These are phyloP conservation scores for Apostichopus californicus DNA, from an alignment of 35 echinoderm and acorn worm species.

Conservation along the genomic window DNA sequence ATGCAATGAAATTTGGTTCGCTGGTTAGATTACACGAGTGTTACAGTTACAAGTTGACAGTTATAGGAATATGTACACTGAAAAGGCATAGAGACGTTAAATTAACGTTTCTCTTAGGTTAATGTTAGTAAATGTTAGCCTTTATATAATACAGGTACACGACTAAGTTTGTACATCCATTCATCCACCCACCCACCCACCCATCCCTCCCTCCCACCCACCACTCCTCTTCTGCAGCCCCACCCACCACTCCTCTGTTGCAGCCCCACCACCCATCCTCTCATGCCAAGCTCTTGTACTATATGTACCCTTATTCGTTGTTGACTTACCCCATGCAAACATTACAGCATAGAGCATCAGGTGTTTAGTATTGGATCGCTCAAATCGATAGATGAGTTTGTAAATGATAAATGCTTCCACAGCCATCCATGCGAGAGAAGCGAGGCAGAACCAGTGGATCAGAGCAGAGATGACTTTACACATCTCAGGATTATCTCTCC, in stretches of 20 bases:
- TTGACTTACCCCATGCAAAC: constrained; percentile 26
- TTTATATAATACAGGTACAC: too few relatives aligned
- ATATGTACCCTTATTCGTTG: not conserved
- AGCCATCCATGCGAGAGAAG: constrained; percentile 39
- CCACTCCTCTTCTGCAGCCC: not conserved
- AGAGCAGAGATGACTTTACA: constrained; percentile 31
- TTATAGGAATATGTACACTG: too few relatives aligned
- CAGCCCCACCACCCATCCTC: not conserved
- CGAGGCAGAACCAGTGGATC: constrained; percentile 53
- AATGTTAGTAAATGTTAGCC: too few relatives aligned
- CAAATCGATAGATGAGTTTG: constrained; percentile 15
- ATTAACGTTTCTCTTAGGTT: too few relatives aligned
- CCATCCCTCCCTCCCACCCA: too few relatives aligned
- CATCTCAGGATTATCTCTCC: not conserved
- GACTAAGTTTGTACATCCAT: too few relatives aligned
- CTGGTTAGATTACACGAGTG: too few relatives aligned
- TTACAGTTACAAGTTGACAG: too few relatives aligned
- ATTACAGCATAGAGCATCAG: not conserved
- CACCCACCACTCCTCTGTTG: not conserved
- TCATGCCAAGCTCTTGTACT: not conserved
- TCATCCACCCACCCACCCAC: too few relatives aligned
- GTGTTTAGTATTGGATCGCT: not conserved
- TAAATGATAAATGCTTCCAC: constrained; percentile 51
- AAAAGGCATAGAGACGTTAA: too few relatives aligned
- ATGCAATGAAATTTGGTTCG: too few relatives aligned